A percentile compares a stretch with the other conserved stretches of the same genome.
Evolutionary conservation across 2,888 invertebrate genomes (phyloP).

Genomic region (Chirona hameri): DNA sequence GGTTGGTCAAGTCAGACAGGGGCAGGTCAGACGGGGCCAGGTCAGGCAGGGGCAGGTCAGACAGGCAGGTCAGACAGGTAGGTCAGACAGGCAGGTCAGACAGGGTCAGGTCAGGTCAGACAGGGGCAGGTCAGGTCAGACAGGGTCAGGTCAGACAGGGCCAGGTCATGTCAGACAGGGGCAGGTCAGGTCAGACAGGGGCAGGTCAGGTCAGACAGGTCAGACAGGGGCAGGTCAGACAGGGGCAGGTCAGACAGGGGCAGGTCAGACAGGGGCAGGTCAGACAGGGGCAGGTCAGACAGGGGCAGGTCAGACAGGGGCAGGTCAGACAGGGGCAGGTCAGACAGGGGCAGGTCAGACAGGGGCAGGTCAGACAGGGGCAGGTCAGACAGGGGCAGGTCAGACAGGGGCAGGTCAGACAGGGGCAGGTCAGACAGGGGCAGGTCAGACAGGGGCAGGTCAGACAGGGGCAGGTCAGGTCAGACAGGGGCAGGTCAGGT

Average conservation of each 20-base stretch:
- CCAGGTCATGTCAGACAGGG: too few species aligned
- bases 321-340: background rate
- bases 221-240: too few species aligned
- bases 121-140: background rate
- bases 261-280: background rate
- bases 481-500: background rate
- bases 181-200: background rate
- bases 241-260: background rate
- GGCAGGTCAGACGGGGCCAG: background rate
- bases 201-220: background rate
- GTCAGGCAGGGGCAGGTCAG: slow-evolving; percentile 1
- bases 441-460: background rate
- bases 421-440: background rate
- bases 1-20: too few species aligned
- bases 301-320: background rate
- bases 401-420: background rate
- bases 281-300: slow-evolving; percentile 22
- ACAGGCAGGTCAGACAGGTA: background rate
- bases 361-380: background rate
- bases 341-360: background rate
- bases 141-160: background rate
- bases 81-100: slow-evolving; percentile 23
- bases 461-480: too few species aligned
- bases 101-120: background rate
- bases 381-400: background rate